A percentile compares a stretch with the other conserved stretches of the same genome.
Evolutionary conservation across 2,888 invertebrate genomes (phyloP).

Genomic region (Anticlea derivata): DNA sequence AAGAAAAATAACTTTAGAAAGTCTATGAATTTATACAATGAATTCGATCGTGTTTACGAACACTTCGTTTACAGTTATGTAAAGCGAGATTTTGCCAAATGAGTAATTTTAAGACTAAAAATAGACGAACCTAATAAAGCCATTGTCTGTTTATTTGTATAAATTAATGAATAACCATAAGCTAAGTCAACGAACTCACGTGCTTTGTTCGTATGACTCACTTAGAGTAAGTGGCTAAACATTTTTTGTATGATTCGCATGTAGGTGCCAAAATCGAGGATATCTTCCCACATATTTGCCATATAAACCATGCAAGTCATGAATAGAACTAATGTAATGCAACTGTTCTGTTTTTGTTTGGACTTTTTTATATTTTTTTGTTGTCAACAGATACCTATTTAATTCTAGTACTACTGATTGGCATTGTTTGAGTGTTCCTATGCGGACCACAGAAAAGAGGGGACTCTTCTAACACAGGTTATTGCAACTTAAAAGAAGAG

Average conservation of each 20-base stretch:
- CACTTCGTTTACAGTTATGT: neutral
- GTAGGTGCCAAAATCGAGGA: too few relatives aligned
- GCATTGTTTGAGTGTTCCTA: too few relatives aligned
- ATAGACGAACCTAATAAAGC: slow-evolving; percentile 11
- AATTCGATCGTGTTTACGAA: neutral
- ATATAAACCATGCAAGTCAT: too few relatives aligned
- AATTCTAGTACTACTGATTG: too few relatives aligned
- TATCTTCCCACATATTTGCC: neutral
- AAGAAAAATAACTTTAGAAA: neutral
- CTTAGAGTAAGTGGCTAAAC: slow-evolving; percentile 3
- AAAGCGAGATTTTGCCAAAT: neutral
- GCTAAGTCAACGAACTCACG: slow-evolving; percentile 32
- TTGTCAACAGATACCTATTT: too few relatives aligned
- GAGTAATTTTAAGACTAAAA: slow-evolving; percentile 6
- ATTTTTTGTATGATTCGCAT: slow-evolving; percentile 18
- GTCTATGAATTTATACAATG: neutral
- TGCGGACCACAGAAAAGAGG: too few relatives aligned
- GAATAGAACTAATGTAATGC: too few relatives aligned
- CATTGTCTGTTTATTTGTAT: slow-evolving; percentile 10
- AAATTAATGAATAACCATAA: slow-evolving; percentile 21
- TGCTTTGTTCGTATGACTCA: slow-evolving; percentile 28
- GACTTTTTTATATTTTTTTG: too few relatives aligned
- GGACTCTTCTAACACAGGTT: too few relatives aligned
- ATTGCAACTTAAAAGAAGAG: too few relatives aligned
- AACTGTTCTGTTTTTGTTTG: too few relatives aligned